Evolutionary conservation across 2,888 invertebrate genomes (phyloP), one percentile per base, ranked within the genome.

Genomic region (Polymixis flavicincta): DNA sequence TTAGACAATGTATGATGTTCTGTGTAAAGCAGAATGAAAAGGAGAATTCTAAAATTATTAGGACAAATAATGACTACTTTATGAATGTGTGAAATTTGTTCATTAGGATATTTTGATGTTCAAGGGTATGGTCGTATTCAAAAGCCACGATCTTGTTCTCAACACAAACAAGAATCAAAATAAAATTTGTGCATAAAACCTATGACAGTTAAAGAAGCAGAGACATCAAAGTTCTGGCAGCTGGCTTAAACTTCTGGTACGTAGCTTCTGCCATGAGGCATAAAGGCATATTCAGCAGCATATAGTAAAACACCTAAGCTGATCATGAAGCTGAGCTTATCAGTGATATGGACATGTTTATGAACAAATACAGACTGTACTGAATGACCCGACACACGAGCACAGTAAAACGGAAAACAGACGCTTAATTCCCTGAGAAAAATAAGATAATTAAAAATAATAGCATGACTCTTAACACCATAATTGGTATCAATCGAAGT

Each of bases 401-500:
- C 4, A 17, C 13, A 9, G 0, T n/a, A n/a, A 32, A 57, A 14
- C 32, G 63, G 32, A 32, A 48, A 76, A 61, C 37, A 8, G 32
- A 8, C 0, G 14, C 9, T n/a, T 0, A 0, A 37, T 55, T 76
- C 17, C 17, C 11, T 32, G 13, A 71, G 32, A 37, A 69, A 61
- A 69, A 42, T 54, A 57, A 61, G n/a, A 57, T 37, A 73, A 73
- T 82, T 79, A 76, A 74, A 82, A 68, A 42, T 73, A 69, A 73
- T 57, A 59, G 37, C 28, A 42, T 70, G 52, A 80, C 22, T 57
- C 66, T 64, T 80, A 57, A 81, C 32, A 70, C 78, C 78, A 63
- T 83, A 81, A 78, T 80, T 78, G 74, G 76, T 76, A 80, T 80
- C 61, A 83, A 83, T 83, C 28, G 82, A 61, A 80, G 74, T 80